Evolutionary conservation across 2,797 vertebrate species (phyloP), one percentile per base, ranked within the genome.

Genomic region (Pipistrellus kuhlii): DNA sequence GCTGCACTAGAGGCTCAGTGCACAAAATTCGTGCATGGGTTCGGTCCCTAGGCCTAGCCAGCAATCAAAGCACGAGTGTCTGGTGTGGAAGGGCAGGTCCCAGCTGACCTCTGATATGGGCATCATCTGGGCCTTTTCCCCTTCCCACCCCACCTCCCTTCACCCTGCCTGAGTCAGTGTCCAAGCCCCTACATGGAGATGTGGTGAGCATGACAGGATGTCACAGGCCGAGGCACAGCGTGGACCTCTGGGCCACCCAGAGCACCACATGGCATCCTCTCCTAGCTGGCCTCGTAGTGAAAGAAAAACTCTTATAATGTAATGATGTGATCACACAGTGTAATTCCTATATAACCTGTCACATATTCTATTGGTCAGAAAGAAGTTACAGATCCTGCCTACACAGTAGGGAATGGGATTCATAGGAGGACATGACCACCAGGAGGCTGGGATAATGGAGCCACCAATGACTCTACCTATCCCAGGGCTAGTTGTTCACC

Each of bases 101-200:
- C 25, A 30, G 11, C 25, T 62, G 12, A 62, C 57, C 57, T 62
- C 57, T 30, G 57, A 5, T 25, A 12, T 30, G 57, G 57, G 57
- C 25, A 30, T 25, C 57, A 62, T 27, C 27, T 62, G 57, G 57
- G 57, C 27, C 25, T 12, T 25, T 13, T 2, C 25, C 25, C 27
- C 25, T 27, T 21, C 4, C 0, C 10, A 2, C 11, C 57, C 23
- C 11, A 1, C 23, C 11, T 27, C 11, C 55, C 9, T 0, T 23
- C 9, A 8, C 21, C 9, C 21, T 6, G 12, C 25, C 57, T 30
- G 25, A 59, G 57, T 59, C 57, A 10, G 12, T 59, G 57, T 25
- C 57, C 1, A 11, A 62, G 57, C 27, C 57, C 27, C 25, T 25
- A 62, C 2, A 1, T 2, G 12, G 25, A 59, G 57, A 14, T 62